Conservation (phyloP, 2,888 invertebrate genomes). For the Nomada flava region DNA sequence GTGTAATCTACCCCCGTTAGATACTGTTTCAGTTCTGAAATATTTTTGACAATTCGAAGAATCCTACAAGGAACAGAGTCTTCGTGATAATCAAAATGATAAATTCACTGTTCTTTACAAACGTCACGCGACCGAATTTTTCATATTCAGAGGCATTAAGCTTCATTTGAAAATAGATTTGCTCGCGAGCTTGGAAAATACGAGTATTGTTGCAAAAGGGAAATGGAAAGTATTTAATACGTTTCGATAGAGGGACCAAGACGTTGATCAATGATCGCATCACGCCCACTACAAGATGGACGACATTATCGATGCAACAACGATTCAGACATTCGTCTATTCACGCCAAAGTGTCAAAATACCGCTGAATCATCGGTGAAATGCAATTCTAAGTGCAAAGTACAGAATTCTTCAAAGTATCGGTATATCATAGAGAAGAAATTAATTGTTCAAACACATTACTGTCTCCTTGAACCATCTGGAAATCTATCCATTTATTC, state of each 20-base stretch:
- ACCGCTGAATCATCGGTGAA: slow-evolving; percentile 17
- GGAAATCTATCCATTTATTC: background rate
- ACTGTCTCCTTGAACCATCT: background rate
- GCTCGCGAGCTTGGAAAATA: background rate
- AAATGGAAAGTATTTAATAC: slow-evolving; percentile 5
- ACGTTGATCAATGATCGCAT: slow-evolving; percentile 40
- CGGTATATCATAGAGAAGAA: slow-evolving; percentile 1
- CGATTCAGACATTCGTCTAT: slow-evolving; percentile 25
- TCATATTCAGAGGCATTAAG: too few relatives aligned
- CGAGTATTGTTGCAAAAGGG: background rate
- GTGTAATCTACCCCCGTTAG: too few relatives aligned
- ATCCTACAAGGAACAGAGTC: too few relatives aligned
- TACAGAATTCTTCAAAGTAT: background rate
- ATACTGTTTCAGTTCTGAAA: too few relatives aligned
- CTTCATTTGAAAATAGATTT: too few relatives aligned
- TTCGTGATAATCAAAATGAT: too few relatives aligned
- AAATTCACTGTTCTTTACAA: too few relatives aligned
- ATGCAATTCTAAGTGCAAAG: slow-evolving; percentile 1
- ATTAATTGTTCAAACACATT: background rate
- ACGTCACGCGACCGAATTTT: too few relatives aligned
- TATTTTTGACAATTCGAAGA: too few relatives aligned
- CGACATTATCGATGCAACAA: slow-evolving; percentile 36
- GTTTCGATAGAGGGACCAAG: slow-evolving; percentile 13
- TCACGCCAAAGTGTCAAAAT: slow-evolving; percentile 21
- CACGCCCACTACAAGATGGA: slow-evolving; percentile 34